phyloP scores from a whole-genome alignment of 2,888 invertebrate genomes.

The Gastracanthus pulcherrimus region DNA sequence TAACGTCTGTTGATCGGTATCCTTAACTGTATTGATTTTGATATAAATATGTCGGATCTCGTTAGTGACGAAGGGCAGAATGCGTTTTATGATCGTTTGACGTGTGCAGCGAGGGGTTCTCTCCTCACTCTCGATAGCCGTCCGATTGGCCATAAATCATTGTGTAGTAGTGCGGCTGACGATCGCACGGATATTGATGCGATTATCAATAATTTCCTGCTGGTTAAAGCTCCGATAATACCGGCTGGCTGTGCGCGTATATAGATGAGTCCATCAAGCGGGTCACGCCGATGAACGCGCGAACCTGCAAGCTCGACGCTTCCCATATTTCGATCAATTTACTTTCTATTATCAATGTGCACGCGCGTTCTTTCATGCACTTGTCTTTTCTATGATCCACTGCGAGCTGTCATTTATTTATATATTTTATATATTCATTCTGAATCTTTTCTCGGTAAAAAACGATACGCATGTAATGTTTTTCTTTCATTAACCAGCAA shows the following conservation, averaged over 20 bases:
- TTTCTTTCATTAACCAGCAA: not conserved
- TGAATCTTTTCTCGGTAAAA: not conserved
- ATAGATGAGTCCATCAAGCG: conserved; percentile 22
- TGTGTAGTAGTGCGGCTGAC: conserved; percentile 40
- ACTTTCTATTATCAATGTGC: conserved; percentile 1
- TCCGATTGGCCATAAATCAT: conserved; percentile 74
- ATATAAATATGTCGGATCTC: too few relatives aligned
- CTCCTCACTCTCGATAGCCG: conserved; percentile 72
- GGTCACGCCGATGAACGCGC: conserved; percentile 53
- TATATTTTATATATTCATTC: not conserved
- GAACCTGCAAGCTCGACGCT: conserved; percentile 46
- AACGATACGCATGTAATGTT: not conserved
- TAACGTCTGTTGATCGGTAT: too few relatives aligned
- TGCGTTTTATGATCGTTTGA: conserved; percentile 58
- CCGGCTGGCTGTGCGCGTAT: not conserved
- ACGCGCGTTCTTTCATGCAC: not conserved
- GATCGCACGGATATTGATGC: conserved; percentile 73
- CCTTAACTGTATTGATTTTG: too few relatives aligned
- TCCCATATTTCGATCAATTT: conserved; percentile 51
- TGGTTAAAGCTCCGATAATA: conserved; percentile 51
- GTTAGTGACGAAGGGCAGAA: too few relatives aligned
- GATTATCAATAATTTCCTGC: conserved; percentile 74
- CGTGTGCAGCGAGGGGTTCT: not conserved
- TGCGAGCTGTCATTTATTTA: not conserved
- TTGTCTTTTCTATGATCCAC: not conserved